Base-by-base conservation (phyloP, 1,140 invertebrate species). In the Maconellicoccus hirsutus region DNA sequence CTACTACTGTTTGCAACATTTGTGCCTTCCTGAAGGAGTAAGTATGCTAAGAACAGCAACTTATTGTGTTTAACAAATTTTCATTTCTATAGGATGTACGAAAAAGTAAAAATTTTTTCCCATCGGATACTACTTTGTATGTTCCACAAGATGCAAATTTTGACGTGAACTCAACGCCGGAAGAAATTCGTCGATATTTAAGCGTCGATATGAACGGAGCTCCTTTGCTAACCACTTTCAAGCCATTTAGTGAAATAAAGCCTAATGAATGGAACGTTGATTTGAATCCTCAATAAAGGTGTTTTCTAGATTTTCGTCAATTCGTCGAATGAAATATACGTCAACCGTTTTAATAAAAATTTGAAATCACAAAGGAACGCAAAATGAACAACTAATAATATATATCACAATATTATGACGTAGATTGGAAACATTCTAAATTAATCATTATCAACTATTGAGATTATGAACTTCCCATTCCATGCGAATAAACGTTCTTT, bases 1-100 rank as follows among this genome's bases (percentile, higher is more conserved):
- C 76, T 90, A 87, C 77, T 91, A 85, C 75, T 91, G 89, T 74
- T 79, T 86, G 26, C 85, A 89, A 66, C 87, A 89, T 77, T 85
- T 88, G 71, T 91, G 89, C 77, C 77, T 89, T 26, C 86, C 88
- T 0, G 85, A 88, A 79, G 85, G 85, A 77, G 75, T 59, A 72
- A 3, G 29, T 33, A 33, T 33, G n/a, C n/a, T n/a, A n/a, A n/a
- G n/a, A 33, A 33, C 3, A 33, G 12, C 3, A 6, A 6, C 29
- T 33, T 12, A 33, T 33, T 33, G 3, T 33, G 12, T 33, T 33
- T 12, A 33, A 6, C 29, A 33, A 25, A 16, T 29, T 16, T 69
- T 69, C 39, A 19, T 75, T 70, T 71, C 76, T 69, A 74, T 73
- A 73, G 71, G 42, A 26, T 21, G 33, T 26, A 16, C 71, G 63